Percentiles rank a stretch among this genome's conserved stretches.
Evolutionary conservation across 2,113 vertebrate species (phyloP).

Genomic region (Australoheros scitulus): DNA sequence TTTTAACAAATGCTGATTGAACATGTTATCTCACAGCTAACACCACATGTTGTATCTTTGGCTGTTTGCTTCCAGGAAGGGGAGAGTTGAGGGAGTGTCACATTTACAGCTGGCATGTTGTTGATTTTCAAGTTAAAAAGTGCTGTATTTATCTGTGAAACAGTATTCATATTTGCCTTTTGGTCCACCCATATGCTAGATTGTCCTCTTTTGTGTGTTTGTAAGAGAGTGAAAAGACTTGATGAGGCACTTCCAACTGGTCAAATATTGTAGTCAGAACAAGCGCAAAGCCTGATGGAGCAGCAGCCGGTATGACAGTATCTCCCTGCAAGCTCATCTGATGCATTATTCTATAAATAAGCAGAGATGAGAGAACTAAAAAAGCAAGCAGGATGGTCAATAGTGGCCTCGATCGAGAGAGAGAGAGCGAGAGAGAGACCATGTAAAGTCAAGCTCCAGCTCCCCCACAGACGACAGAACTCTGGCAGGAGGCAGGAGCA

Average conservation of each 20-base stretch:
- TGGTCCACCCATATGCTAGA: conserved; percentile 5
- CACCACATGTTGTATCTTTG: conserved; percentile 57
- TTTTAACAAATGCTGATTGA: conserved; percentile 14
- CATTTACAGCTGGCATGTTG: conserved; percentile 58
- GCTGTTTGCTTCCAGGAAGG: conserved; percentile 65
- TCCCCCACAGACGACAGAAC: conserved; percentile 34
- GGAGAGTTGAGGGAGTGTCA: conserved; percentile 58
- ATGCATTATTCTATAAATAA: conserved; percentile 79
- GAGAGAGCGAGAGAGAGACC: conserved; percentile 6
- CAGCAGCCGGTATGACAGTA: conserved; percentile 54
- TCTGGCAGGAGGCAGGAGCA: conserved; percentile 49
- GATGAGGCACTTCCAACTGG: conserved; percentile 13
- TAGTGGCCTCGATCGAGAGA: conserved; percentile 41
- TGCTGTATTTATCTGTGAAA: conserved; percentile 20
- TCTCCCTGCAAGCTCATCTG: conserved; percentile 53
- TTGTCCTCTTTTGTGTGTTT: conserved; percentile 29
- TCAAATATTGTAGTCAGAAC: conserved; percentile 29
- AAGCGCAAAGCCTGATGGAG: conserved; percentile 54
- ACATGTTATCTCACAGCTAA: conserved; percentile 58
- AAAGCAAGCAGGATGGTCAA: conserved; percentile 73
- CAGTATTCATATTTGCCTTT: conserved; percentile 22
- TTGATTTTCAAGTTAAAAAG: conserved; percentile 38
- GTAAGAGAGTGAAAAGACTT: conserved; percentile 3
- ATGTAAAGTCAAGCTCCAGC: conserved; percentile 46
- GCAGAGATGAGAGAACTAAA: conserved; percentile 70